Evolutionary conservation across 2,113 vertebrate species (phyloP), one percentile per base, ranked within the genome.

Genomic region (Felis chaus): DNA sequence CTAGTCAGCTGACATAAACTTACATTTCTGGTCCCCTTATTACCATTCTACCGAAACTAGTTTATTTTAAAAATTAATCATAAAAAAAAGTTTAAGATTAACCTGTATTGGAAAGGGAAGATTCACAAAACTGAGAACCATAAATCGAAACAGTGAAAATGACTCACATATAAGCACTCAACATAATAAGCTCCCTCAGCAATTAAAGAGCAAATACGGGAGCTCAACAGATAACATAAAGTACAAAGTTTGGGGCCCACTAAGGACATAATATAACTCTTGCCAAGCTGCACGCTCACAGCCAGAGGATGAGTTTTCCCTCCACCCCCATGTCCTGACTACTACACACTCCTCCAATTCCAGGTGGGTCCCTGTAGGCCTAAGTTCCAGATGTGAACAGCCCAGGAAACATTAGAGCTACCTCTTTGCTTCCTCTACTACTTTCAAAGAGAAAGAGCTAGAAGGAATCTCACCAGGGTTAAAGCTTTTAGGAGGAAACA

Each of bases 201-300:
- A 95, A 78, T 68, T 66, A 81, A 85, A 87, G 27, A 93, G n/a
- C 86, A 95, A 96, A 95, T 7, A 96, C 15, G 14, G 55, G 48
- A 86, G 21, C 19, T 96, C 76, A 84, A 92, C 6, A 78, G 48
- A 82, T 33, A 91, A 73, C 5, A 29, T 5, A 23, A 91, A 92
- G 80, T 80, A 55, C 89, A 94, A 95, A 68, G 36, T 41, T 12
- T 79, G 81, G 31, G 9, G 8, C 39, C 86, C 78, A 41, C n/a
- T 73, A 66, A 69, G 84, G 31, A 81, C 50, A 50, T 14, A 68
- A 25, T 84, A 1, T 39, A 85, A 79, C 81, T 81, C 82, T 71
- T 91, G 66, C 27, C 29, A 95, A 50, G 36, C 50, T 63, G 3
- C 79, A 50, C 12, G 33, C 78, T 81, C 66, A 85, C 9, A 18